These are phyloP conservation scores for Eucidaris tribuloides DNA, from an alignment of 35 echinoderm and acorn worm genomes.

Conservation along the genomic window DNA sequence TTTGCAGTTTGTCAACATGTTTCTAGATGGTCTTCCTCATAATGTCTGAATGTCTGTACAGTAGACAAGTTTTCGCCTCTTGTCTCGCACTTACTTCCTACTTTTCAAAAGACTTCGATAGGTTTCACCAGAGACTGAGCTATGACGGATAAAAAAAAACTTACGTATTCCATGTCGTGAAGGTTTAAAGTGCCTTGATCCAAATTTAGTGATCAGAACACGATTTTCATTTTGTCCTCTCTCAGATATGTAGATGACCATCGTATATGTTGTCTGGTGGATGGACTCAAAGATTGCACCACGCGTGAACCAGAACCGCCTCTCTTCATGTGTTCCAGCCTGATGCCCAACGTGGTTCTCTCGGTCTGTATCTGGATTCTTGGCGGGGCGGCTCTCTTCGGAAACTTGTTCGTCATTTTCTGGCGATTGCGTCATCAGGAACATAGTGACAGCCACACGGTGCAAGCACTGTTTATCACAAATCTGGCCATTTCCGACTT, in stretches of 20 bases:
- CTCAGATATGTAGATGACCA: constrained; percentile 46
- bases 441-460: not conserved
- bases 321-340: constrained; percentile 26
- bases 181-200: too few species aligned
- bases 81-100: too few species aligned
- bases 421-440: not conserved
- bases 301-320: constrained; percentile 13
- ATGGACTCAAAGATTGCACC: not conserved
- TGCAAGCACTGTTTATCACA: constrained; percentile 21
- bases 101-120: too few species aligned
- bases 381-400: constrained; percentile 41
- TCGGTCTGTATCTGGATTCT: constrained; percentile 52
- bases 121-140: too few species aligned
- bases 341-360: constrained; percentile 36
- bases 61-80: too few species aligned
- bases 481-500: constrained; percentile 53
- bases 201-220: too few species aligned
- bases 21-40: too few species aligned
- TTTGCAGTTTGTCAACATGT: too few species aligned
- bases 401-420: constrained; percentile 29
- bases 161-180: too few species aligned
- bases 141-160: too few species aligned
- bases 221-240: too few species aligned
- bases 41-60: too few species aligned
- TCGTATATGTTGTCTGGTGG: constrained; percentile 27